A percentile compares a stretch with the other conserved stretches of the same genome.
Conservation (phyloP, 1,140 invertebrate genomes). For the Drosophila arizonae region DNA sequence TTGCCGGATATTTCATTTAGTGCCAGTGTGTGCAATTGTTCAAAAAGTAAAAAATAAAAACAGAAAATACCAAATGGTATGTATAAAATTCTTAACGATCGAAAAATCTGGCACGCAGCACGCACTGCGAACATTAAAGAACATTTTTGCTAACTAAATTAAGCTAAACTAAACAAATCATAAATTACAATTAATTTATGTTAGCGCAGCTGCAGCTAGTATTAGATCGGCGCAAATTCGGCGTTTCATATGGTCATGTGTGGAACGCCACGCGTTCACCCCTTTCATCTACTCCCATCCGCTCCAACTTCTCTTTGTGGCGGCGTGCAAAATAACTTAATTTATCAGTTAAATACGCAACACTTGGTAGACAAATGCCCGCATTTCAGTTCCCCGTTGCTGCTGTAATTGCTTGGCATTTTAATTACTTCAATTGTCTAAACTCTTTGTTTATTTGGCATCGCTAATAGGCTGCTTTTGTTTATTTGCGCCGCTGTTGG, state of each 20-base stretch:
- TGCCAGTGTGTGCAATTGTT: constrained; percentile 49
- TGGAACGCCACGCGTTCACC: constrained; percentile 54
- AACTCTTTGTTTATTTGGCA: constrained; percentile 63
- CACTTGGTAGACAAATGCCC: constrained; percentile 36
- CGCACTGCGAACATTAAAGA: neutral
- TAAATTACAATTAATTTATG: constrained; percentile 67
- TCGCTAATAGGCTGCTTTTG: constrained; percentile 45
- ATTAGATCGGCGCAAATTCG: neutral
- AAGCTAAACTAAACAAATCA: constrained; percentile 60
- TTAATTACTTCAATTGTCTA: constrained; percentile 77
- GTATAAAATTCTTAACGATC: neutral
- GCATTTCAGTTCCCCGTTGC: constrained; percentile 52
- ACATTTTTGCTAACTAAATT: constrained; percentile 3
- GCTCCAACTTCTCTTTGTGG: constrained; percentile 2
- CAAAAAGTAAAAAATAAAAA: constrained; percentile 20
- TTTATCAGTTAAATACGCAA: constrained; percentile 67
- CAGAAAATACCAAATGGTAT: constrained; percentile 1
- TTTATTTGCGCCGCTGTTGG: constrained; percentile 63
- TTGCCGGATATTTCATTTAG: constrained; percentile 79
- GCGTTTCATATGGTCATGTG: constrained; percentile 44
- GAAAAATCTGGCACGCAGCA: neutral
- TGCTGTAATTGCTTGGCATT: constrained; percentile 64
- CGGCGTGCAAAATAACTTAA: constrained; percentile 59
- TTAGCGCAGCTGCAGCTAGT: constrained; percentile 8
- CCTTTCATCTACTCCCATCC: neutral